phyloP scores from a whole-genome alignment of 2,888 invertebrate genomes.

The Zele albiditarsus region DNA sequence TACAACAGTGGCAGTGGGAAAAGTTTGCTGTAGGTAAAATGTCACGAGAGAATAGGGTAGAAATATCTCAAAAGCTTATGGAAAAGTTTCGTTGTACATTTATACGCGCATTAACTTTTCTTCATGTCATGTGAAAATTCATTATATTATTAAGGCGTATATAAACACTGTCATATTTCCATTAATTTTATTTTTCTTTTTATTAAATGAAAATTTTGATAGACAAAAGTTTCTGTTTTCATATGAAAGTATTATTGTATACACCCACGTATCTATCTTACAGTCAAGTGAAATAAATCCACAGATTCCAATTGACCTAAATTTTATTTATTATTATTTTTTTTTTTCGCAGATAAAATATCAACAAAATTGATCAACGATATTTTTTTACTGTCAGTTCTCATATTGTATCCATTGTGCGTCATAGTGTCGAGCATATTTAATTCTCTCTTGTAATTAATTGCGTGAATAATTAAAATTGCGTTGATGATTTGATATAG shows the following conservation, averaged over 20 bases:
- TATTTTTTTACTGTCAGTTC: background rate
- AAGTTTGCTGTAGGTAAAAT: conserved; percentile 25
- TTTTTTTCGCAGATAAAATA: background rate
- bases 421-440: too few species aligned
- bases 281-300: background rate
- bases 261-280: background rate
- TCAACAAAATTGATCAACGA: background rate
- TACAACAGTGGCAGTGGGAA: background rate
- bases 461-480: too few species aligned
- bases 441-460: too few species aligned
- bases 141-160: conserved; percentile 15
- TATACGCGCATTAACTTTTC: conserved; percentile 31
- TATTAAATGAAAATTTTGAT: background rate
- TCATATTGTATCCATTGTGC: background rate
- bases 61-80: conserved; percentile 43
- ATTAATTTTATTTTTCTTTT: background rate
- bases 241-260: background rate
- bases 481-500: too few species aligned
- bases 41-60: conserved; percentile 34
- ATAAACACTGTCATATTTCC: background rate
- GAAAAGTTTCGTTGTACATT: conserved; percentile 38
- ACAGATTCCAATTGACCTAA: background rate
- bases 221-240: background rate
- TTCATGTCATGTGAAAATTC: conserved; percentile 28
- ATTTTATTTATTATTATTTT: background rate